phyloP scores from a whole-genome alignment of 2,113 vertebrate genomes.

The Brevimyrus niger region DNA sequence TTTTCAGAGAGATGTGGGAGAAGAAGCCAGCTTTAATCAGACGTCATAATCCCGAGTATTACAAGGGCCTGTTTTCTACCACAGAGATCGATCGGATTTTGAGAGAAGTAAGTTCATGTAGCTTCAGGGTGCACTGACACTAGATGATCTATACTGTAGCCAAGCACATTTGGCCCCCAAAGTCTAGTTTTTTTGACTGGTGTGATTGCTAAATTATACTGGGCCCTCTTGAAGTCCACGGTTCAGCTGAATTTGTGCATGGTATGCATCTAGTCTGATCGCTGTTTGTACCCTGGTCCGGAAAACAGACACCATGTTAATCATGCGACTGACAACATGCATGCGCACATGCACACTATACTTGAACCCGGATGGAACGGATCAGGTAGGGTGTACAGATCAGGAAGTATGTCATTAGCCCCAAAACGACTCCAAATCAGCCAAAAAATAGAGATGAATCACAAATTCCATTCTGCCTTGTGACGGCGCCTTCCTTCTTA shows the following conservation, averaged over 20 bases:
- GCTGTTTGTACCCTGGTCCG: background rate
- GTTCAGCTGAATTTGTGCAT: background rate
- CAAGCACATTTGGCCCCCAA: background rate
- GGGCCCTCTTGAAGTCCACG: background rate
- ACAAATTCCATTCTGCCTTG: no score
- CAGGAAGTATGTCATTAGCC: no score
- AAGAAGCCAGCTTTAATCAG: conserved; percentile 75
- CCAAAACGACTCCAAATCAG: no score
- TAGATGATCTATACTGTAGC: background rate
- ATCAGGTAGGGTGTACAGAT: no score
- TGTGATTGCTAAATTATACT: background rate
- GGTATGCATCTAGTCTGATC: background rate
- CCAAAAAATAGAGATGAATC: no score
- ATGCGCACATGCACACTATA: background rate
- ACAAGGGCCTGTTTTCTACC: conserved; percentile 85
- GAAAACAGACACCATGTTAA: background rate
- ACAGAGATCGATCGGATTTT: conserved; percentile 76
- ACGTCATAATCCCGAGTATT: conserved; percentile 72
- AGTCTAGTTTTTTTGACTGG: background rate
- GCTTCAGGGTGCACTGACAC: background rate
- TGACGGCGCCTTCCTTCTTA: background rate
- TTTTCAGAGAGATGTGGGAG: conserved; percentile 75
- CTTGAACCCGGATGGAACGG: no score
- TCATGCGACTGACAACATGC: background rate
- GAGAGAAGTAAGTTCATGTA: conserved; percentile 51